Conservation (phyloP, 23 tunicate genomes). For the Ascidia mentula region DNA sequence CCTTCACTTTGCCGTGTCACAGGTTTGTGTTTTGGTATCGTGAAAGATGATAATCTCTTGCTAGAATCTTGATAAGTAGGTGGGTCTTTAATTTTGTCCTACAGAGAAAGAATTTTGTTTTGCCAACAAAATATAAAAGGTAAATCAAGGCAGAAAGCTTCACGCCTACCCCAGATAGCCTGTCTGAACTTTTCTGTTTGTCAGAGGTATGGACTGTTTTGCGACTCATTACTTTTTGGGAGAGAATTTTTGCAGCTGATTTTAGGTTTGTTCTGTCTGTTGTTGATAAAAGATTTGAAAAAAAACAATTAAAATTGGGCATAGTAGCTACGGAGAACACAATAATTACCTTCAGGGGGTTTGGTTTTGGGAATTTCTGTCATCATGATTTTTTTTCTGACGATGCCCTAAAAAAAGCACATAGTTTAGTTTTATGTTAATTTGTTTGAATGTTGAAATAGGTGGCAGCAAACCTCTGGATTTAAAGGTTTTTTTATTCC, state of each 20-base stretch:
- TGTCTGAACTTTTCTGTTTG: not conserved
- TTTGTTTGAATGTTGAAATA: not conserved
- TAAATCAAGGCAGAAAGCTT: too few species aligned
- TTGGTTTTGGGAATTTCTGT: not conserved
- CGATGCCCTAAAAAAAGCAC: not conserved
- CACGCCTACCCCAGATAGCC: not conserved
- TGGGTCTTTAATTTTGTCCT: constrained; percentile 16
- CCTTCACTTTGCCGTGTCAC: not conserved
- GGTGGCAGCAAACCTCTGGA: not conserved
- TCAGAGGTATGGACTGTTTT: constrained; percentile 8
- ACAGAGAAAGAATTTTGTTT: not conserved
- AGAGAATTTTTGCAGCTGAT: constrained; percentile 45
- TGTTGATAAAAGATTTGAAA: not conserved
- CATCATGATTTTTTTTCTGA: not conserved
- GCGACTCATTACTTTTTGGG: constrained; percentile 47
- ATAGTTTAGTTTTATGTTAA: not conserved
- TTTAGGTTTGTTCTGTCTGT: constrained; percentile 44
- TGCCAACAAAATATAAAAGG: not conserved
- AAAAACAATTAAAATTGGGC: constrained; percentile 3
- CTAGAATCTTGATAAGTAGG: not conserved
- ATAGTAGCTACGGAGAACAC: not conserved
- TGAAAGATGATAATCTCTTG: constrained; percentile 47
- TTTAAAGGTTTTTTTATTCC: not conserved
- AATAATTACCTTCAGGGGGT: not conserved
- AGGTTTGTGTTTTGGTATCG: constrained; percentile 66